Base-by-base conservation (phyloP, 2,797 vertebrate genomes). In the Gymnodraco acuticeps region DNA sequence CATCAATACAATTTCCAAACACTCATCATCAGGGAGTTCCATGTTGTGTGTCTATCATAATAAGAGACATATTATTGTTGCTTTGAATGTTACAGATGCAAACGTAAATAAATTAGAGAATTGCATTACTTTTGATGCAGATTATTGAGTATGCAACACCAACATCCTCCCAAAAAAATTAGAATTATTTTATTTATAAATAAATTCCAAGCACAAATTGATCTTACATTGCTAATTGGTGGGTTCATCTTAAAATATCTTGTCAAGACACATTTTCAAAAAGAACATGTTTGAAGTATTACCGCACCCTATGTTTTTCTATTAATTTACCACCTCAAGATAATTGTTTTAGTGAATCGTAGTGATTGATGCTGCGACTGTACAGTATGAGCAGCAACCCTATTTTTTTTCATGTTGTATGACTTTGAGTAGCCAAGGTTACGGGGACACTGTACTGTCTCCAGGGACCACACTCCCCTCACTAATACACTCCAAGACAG, bases 351-450 rank as follows among this genome's bases (percentile, higher is more conserved):
- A 9, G 1, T 19, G 14, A 31, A 6, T 68, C 52, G 47, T 52
- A 56, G 43, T 80, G 53, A 78, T 67, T 52, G 41, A 43, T 56
- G 67, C 77, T 52, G 1, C 8, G 43, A 19, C 64, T 73, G 38
- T 63, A 19, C 64, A 73, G 38, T 63, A 43, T 52, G 47, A 20
- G 63, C 43, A 64, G 33, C 8, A 9, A 38, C 33, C 33, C 33
- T 71, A 58, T 54, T 23, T 65, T 52, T 45, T 55, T 70, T 77
- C 76, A 78, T 56, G 62, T 71, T 11, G 63, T 13, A n/a, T 82
- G 88, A 87, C 82, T 88, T 91, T 87, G 80, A 87, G 59, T 77
- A 77, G 70, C 79, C 89, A 93, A 93, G 92, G 93, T 93, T 87
- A 87, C 23, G 1, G 82, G 82, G 87, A 89, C 89, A 86, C 77